These are phyloP conservation scores for Syndactyla subalaris DNA, from an alignment of 2,797 vertebrate genomes.

Conservation along the genomic window DNA sequence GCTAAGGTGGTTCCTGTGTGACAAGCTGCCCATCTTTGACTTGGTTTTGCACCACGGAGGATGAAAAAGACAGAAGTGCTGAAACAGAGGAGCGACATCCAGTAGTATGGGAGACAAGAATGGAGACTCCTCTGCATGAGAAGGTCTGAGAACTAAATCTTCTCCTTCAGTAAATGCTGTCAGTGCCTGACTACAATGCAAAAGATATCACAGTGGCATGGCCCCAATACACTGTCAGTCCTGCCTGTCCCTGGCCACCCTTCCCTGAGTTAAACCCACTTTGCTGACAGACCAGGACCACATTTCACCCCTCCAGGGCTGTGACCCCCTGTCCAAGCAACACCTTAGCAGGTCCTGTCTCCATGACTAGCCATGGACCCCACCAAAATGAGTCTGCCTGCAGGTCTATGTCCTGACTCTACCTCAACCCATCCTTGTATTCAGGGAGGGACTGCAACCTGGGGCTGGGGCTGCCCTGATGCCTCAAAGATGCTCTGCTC, in stretches of 20 bases:
- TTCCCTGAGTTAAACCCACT: fast-evolving
- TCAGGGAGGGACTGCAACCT: not conserved
- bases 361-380: not conserved
- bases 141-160: not conserved
- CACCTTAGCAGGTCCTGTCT: fast-evolving
- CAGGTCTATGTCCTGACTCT: not conserved
- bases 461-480: fast-evolving
- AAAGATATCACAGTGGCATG: not conserved
- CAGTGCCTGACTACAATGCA: not conserved
- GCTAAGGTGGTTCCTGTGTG: not conserved
- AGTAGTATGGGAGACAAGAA: not conserved
- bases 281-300: not conserved
- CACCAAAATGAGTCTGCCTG: not conserved
- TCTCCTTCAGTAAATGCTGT: not conserved
- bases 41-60: not conserved
- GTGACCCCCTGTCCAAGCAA: not conserved
- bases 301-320: not conserved
- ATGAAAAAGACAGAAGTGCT: not conserved
- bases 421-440: not conserved
- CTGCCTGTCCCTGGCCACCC: not conserved
- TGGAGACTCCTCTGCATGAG: not conserved
- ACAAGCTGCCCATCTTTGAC: not conserved
- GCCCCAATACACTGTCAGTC: fast-evolving
- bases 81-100: not conserved
- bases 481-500: not conserved